Evolutionary conservation across 1,140 invertebrate species (phyloP), one percentile per base, ranked within the genome.

Genomic region (Drosophila seguyi): DNA sequence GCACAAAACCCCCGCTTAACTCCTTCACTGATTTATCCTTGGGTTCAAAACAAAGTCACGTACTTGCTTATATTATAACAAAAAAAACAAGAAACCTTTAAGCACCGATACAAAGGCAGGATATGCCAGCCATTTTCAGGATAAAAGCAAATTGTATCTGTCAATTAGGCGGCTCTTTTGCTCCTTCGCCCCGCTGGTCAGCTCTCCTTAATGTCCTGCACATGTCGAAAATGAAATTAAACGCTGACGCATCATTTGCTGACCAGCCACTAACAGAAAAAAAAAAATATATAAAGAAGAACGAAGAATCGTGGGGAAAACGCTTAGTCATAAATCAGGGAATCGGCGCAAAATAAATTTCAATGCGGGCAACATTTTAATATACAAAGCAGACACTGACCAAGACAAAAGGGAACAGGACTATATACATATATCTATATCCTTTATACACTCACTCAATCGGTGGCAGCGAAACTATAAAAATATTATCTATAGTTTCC

Each of bases 401-500:
- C 50, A 50, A 63, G 38, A 18, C 52, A 69, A 52, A 31, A 31
- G 27, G 65, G 60, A 18, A 13, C 39, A 60, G 29, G 20, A 4
- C 50, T 14, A 22, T 7, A 13, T 20, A 20, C 14, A 8, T 47
- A 1, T 16, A 25, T 47, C 8, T 25, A 6, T 27, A 16, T 48
- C 16, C 13, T 25, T 45, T 69, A 68, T 71, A 61, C 79, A 76
- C 60, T 58, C 65, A 65, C 59, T 65, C 58, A 77, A 53, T 57
- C 53, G 47, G 69, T 82, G 61, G 76, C 61, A 61, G 55, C 68
- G 75, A 69, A 79, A 82, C 80, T 79, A 91, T 81, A 91, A 91
- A 91, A 88, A 88, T 81, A 91, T 91, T 91, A 91, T 91, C 87
- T 91, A 91, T 91, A 91, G 87, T 91, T 91, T 91, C 87, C 88